These are phyloP conservation scores for Gryllus longicercus DNA, from an alignment of 2,888 invertebrate genomes.

Conservation along the genomic window DNA sequence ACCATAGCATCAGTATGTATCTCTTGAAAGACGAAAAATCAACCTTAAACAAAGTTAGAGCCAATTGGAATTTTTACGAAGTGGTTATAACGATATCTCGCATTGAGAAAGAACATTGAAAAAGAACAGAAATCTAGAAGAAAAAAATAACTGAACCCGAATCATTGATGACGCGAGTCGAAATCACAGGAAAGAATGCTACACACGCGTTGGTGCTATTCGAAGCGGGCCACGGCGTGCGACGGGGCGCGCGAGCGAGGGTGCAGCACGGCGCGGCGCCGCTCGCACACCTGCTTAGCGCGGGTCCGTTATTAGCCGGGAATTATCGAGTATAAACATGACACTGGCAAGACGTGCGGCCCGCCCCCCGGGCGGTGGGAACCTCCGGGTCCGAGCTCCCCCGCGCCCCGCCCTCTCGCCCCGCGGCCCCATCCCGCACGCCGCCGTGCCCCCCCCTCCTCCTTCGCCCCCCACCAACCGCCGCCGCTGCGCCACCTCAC, in stretches of 20 bases:
- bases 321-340: constrained; percentile 17
- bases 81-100: too few species aligned
- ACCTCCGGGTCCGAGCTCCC: too few species aligned
- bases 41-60: too few species aligned
- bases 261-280: neutral
- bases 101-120: too few species aligned
- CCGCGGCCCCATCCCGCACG: neutral
- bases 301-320: neutral
- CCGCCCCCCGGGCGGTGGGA: neutral
- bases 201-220: neutral
- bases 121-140: too few species aligned
- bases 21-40: too few species aligned
- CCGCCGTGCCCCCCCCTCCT: neutral
- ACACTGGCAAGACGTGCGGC: neutral
- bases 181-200: too few species aligned
- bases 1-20: too few species aligned
- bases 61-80: too few species aligned
- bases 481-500: too few species aligned
- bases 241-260: neutral
- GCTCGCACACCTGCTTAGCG: constrained; percentile 17
- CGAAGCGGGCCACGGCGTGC: neutral
- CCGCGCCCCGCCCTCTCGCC: neutral
- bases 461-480: neutral
- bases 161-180: too few species aligned
- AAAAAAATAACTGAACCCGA: too few species aligned